phyloP scores from a whole-genome alignment of 2,888 invertebrate genomes.

The Pristionchus mayeri region DNA sequence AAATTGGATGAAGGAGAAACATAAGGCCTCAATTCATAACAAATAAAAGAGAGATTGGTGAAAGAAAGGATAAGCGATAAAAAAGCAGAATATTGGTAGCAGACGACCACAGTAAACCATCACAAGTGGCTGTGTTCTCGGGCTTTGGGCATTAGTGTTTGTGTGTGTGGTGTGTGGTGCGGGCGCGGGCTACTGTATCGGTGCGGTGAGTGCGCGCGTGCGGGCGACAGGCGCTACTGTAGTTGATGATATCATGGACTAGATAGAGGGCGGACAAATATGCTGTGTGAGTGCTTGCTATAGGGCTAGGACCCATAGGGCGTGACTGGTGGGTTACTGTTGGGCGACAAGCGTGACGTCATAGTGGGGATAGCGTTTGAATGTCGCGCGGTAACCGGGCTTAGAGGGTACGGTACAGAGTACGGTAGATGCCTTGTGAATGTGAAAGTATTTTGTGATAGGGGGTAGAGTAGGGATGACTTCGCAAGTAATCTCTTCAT shows the following conservation, averaged over 20 bases:
- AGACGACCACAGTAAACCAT: background rate
- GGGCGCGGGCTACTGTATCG: too few relatives aligned
- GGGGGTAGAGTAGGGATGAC: background rate
- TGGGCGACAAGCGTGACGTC: background rate
- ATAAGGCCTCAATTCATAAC: constrained; percentile 42
- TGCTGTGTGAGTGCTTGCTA: background rate
- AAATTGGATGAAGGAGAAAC: background rate
- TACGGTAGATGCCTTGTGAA: background rate
- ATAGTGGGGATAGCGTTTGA: background rate
- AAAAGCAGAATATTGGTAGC: background rate
- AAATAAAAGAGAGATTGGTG: constrained; percentile 31
- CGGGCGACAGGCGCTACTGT: constrained; percentile 1
- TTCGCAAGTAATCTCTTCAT: too few relatives aligned
- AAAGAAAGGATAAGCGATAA: constrained; percentile 19
- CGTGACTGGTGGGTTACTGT: background rate
- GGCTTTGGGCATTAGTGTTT: background rate
- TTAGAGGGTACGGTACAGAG: background rate
- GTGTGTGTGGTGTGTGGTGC: background rate
- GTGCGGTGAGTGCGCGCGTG: constrained; percentile 23
- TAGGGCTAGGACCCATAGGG: background rate
- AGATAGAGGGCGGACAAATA: background rate
- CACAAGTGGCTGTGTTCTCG: background rate
- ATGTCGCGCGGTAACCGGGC: constrained; percentile 4
- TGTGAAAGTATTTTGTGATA: constrained; percentile 42
- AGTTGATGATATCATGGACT: too few relatives aligned